Evolutionary conservation across 2,888 invertebrate genomes (phyloP), one percentile per base, ranked within the genome.

Genomic region (Poecilus cupreus): DNA sequence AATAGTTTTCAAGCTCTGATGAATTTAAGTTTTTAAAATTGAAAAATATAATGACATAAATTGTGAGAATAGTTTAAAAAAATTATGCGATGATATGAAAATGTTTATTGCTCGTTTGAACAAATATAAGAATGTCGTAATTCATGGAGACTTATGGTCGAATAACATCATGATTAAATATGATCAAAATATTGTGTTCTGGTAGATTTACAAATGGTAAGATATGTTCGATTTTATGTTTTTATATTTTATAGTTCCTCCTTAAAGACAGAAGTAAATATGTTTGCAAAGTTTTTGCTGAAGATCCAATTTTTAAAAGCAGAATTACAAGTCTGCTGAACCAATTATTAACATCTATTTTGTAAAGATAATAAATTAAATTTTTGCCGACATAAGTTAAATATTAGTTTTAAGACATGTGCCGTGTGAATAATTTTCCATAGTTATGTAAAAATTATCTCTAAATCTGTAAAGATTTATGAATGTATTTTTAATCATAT

Each of bases 121-220:
- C 79, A 87, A 87, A 82, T 87, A 89, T 84, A 86, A 89, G 68
- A 92, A 91, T 82, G 93, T 92, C 0, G 86, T 93, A 4, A 91
- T 91, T 39, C 93, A 93, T 85, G 90, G 92, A 2, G 93, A 93
- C 88, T 87, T 93, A 4, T 93, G 93, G 93, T 90, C 91, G 54
- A 93, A 93, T 84, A 93, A 93, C 85, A 86, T 93, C 6, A 89
- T 93, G 89, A 93, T 93, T 84, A 60, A 64, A 11, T 80, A 72
- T 22, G 89, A 85, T 78, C 86, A 88, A 16, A 84, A 88, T 32
- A 87, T 88, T 93, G 94, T 83, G 86, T 93, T 37, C 86, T 95
- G 8, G 92, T 95, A 1, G 95, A 95, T 87, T 95, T 93, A 85
- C 95, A 95, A 88, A 89, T 94, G 72, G 89, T 91, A 0, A 90